Evolutionary conservation across 2,113 vertebrate species (phyloP), one percentile per base, ranked within the genome.

Genomic region (Platanista minor): DNA sequence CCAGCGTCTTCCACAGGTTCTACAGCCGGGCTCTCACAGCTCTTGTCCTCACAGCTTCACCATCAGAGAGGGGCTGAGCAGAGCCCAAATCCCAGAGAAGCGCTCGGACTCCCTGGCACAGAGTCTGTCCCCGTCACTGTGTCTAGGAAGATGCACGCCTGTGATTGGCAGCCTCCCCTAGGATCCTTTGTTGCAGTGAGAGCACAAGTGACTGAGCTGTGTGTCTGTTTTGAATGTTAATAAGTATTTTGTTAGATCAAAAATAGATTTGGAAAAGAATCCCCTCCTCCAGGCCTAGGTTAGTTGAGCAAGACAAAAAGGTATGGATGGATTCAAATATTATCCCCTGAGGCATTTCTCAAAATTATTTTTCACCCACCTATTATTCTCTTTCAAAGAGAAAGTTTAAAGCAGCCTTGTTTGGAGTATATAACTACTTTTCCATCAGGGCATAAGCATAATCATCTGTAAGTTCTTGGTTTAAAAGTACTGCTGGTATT

Each of bases 401-500:
- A 84, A 69, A 62, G 59, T 61, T 89, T 82, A 43, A 23, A 62
- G 61, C 17, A 62, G n/a, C 39, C 27, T 69, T 84, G n/a, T 69
- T 77, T 69, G 49, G 27, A 89, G 29, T 41, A 77, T 89, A 93
- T 69, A 89, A 6, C 18, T 84, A 75, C 21, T 69, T 96, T 77
- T 84, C 33, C 66, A 25, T 78, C 21, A 36, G 89, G 77, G 69
- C 54, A 61, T 77, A 27, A 43, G 61, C 52, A 61, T n/a, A 78
- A 69, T 89, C 61, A 84, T 57, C 78, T 77, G 2, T 92, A 77
- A 77, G 52, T 69, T 67, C 74, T 84, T 77, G 41, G 41, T 69
- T 61, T 84, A 96, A 96, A 93, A 93, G 78, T 84, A 49, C 69
- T 93, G 83, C 46, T 64, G n/a, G 61, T 21, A 69, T 43, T 49